These are phyloP conservation scores for Stenichneumon culpator DNA, from an alignment of 2,888 invertebrate species.

Conservation along the genomic window DNA sequence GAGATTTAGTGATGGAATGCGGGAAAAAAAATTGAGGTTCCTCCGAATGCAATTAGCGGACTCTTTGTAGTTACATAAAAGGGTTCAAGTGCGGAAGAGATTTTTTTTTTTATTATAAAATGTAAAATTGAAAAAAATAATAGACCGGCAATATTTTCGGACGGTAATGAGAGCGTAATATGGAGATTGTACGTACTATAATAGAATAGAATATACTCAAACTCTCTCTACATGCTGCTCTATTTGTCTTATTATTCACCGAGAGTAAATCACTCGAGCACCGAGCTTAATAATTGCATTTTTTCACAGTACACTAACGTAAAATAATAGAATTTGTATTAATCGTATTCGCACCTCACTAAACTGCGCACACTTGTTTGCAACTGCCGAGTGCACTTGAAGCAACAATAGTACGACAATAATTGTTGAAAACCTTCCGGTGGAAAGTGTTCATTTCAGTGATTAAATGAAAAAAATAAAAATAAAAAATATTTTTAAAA, in stretches of 20 bases:
- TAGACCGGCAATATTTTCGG: neutral
- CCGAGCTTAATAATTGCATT: conserved; percentile 26
- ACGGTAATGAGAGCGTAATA: conserved; percentile 11
- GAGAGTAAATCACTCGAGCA: neutral
- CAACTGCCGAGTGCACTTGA: neutral
- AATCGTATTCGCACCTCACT: neutral
- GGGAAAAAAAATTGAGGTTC: neutral
- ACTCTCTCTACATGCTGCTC: conserved; percentile 1
- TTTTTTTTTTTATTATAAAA: neutral
- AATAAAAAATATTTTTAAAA: too few relatives aligned
- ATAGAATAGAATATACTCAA: conserved; percentile 15
- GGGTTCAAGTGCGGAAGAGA: neutral
- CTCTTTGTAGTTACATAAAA: neutral
- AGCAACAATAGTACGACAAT: neutral
- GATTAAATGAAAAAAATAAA: neutral
- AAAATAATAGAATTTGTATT: neutral
- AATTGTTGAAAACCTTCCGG: neutral
- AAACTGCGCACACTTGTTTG: neutral
- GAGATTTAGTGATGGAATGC: neutral
- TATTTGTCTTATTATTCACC: conserved; percentile 21
- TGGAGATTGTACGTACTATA: neutral
- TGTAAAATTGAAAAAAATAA: neutral
- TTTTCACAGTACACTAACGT: neutral
- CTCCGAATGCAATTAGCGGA: too few relatives aligned
- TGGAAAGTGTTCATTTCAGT: neutral